Evolutionary conservation across 2,113 vertebrate genomes (phyloP), one percentile per base, ranked within the genome.

Genomic region (Corapipo altera): DNA sequence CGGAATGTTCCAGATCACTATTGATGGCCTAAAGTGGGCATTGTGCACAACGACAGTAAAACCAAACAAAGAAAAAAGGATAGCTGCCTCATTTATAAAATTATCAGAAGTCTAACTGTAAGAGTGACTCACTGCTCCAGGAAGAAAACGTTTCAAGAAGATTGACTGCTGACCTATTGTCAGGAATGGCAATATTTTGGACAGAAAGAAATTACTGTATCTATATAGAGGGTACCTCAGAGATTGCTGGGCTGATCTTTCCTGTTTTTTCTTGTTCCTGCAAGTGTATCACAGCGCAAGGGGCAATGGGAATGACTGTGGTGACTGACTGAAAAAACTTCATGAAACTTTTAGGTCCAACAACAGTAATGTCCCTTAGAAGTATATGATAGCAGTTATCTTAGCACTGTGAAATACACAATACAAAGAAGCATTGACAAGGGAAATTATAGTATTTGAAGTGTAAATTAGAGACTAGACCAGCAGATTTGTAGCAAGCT

Each of bases 401-500:
- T 87, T 78, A 85, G 70, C 43, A 32, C 12, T 48, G 48, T 72
- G 57, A 89, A 74, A 92, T 71, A 44, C 27, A 44, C 27, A 30
- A 61, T 20, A 58, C 37, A 75, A 86, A 91, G 55, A 76, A 74
- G 59, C 37, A 54, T 17, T 91, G 74, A 78, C n/a, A 89, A 91
- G 46, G 57, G 17, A 94, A 95, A 92, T 91, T 78, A 69, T 32
- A 78, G 54, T 44, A 92, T 89, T 75, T 94, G 59, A 89, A 69
- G 64, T 69, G 66, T 54, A 73, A 89, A 92, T 79, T 78, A 89
- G 32, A 49, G 44, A 58, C 28, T 44, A 46, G 49, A 72, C 20
- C 43, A 72, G 44, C 6, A 82, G 32, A 46, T 5, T 4, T 76
- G 9, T 32, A 87, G 87, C 65, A 92, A 95, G 17, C 30, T 52